Conservation (phyloP, 64 coral and sea anemone genomes). For the Orbicella faveolata region DNA sequence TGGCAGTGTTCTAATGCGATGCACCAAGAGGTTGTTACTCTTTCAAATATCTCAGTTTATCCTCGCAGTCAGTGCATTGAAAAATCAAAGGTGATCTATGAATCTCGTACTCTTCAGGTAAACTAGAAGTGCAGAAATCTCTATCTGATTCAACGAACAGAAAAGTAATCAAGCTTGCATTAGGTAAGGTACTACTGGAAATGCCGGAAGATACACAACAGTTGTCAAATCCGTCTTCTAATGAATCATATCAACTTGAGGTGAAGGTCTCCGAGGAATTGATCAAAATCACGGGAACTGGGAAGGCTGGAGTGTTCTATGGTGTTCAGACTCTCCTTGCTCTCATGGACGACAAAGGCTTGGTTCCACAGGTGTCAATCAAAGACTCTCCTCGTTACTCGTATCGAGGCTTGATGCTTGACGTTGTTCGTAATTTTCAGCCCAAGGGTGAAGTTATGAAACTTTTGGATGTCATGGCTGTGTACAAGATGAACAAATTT, state of each 20-base stretch:
- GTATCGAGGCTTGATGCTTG: constrained; percentile 60
- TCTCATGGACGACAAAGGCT: constrained; percentile 23
- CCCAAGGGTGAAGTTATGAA: constrained; percentile 46
- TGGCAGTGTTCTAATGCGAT: no score
- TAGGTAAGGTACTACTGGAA: neutral
- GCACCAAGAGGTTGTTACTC: no score
- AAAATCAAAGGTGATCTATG: neutral
- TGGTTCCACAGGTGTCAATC: constrained; percentile 46
- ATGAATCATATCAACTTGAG: constrained; percentile 39
- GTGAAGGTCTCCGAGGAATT: constrained; percentile 25
- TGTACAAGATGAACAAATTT: constrained; percentile 57
- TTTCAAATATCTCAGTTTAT: no score
- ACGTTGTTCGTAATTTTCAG: constrained; percentile 53
- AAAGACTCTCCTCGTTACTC: constrained; percentile 54
- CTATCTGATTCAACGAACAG: neutral
- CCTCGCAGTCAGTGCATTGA: neutral
- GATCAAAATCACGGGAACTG: constrained; percentile 42
- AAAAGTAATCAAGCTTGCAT: neutral
- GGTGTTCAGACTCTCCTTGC: constrained; percentile 57
- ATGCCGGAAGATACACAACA: neutral
- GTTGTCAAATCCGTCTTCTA: neutral
- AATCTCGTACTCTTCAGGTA: neutral
- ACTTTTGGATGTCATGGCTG: constrained; percentile 44
- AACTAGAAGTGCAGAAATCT: constrained; percentile 14
- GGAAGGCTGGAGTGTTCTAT: constrained; percentile 62